These are phyloP conservation scores for Sialia sialis DNA, from an alignment of 2,113 vertebrate species.

Conservation along the genomic window DNA sequence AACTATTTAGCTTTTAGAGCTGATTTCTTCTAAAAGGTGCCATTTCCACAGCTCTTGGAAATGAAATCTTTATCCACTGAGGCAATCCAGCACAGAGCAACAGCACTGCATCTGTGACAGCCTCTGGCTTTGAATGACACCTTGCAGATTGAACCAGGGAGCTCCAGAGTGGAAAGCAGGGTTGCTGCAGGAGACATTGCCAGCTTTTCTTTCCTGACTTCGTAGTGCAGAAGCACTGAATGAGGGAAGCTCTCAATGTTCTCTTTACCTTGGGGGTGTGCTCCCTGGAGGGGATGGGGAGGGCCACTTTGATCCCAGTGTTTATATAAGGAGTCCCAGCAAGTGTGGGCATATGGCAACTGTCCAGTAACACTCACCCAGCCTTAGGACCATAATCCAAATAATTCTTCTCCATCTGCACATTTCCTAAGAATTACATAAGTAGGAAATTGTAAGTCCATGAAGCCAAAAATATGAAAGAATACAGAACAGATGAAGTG, in stretches of 20 bases:
- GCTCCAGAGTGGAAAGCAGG: background rate
- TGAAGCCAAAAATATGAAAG: slow-evolving; percentile 22
- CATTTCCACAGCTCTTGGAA: background rate
- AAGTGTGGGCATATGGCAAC: background rate
- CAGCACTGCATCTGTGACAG: background rate
- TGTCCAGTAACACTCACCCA: background rate
- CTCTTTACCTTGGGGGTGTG: background rate
- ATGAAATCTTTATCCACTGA: background rate
- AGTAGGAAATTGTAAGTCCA: background rate
- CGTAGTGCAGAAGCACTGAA: background rate
- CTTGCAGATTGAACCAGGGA: background rate
- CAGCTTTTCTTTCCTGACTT: background rate
- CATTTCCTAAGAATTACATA: background rate
- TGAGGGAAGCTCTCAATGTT: background rate
- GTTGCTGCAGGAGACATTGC: background rate
- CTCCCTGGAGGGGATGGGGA: background rate
- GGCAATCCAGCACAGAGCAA: background rate
- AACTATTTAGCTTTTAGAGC: background rate
- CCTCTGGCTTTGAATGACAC: background rate
- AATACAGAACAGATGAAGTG: slow-evolving; percentile 42
- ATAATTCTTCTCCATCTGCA: background rate
- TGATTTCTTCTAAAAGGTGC: background rate
- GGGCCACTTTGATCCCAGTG: background rate
- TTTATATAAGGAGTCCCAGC: background rate
- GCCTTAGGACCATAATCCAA: background rate